These are phyloP conservation scores for Premnoplex brunnescens DNA, from an alignment of 2,797 vertebrate genomes.

Conservation along the genomic window DNA sequence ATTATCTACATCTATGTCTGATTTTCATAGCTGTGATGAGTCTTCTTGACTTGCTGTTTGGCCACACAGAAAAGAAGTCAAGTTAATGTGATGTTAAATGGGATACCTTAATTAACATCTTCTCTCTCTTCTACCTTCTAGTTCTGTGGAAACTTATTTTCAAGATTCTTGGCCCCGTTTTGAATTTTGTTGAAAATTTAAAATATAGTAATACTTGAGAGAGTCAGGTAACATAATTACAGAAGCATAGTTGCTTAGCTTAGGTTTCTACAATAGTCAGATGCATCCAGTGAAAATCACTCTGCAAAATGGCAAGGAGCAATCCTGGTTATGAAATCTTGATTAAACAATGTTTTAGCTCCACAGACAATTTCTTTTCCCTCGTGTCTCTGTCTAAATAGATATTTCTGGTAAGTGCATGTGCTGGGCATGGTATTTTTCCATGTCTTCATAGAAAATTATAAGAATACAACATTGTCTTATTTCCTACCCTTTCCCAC, in stretches of 20 bases:
- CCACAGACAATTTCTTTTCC: not conserved
- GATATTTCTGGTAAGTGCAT: not conserved
- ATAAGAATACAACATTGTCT: not conserved
- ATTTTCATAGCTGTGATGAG: not conserved
- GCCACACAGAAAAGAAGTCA: not conserved
- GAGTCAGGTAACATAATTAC: not conserved
- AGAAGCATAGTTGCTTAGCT: not conserved
- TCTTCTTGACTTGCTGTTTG: not conserved
- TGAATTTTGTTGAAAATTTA: not conserved
- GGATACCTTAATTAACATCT: not conserved
- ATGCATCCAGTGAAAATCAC: not conserved
- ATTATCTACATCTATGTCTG: not conserved
- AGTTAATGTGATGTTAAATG: not conserved
- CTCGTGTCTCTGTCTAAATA: not conserved
- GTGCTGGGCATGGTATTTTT: conserved; percentile 1
- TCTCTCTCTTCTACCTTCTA: not conserved
- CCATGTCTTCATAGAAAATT: not conserved
- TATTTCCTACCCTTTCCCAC: not conserved
- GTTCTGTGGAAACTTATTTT: not conserved
- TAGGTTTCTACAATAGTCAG: not conserved
- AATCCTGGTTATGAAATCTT: conserved; percentile 25
- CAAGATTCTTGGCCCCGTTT: not conserved
- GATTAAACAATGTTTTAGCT: conserved; percentile 8
- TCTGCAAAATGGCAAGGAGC: not conserved
- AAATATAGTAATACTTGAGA: not conserved